Conservation (phyloP, 2,113 vertebrate genomes). For the Hymenochirus boettgeri region DNA sequence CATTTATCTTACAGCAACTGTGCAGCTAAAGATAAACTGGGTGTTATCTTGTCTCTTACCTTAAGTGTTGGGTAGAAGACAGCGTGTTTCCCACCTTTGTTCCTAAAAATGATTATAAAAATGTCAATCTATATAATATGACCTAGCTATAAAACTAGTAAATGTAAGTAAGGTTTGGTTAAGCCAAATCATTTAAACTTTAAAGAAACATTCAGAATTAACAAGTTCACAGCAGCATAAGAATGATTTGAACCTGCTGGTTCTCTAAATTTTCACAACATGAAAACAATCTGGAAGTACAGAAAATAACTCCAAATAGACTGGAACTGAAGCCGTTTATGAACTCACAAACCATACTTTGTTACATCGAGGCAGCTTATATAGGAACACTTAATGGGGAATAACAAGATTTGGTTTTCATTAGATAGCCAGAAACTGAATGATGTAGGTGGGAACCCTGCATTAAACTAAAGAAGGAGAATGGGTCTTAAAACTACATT, state of each 20-base stretch:
- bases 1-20: too few species aligned
- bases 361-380: too few species aligned
- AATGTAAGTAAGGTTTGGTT: neutral
- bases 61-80: conserved; percentile 90
- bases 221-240: neutral
- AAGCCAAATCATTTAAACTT: neutral
- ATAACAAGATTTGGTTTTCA: too few species aligned
- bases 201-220: neutral
- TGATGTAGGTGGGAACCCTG: too few species aligned
- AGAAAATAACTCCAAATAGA: conserved; percentile 10
- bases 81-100: conserved; percentile 74
- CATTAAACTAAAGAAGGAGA: too few species aligned
- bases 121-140: neutral
- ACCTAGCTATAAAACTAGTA: neutral
- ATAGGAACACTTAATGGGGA: too few species aligned
- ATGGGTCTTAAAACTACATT: too few species aligned
- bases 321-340: too few species aligned
- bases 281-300: conserved; percentile 5
- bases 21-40: too few species aligned
- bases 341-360: neutral
- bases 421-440: too few species aligned
- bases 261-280: conserved; percentile 8
- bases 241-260: conserved; percentile 6
- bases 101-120: conserved; percentile 60
- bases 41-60: conserved; percentile 53